Evolutionary conservation across 37 sponge, comb jelly and placozoan species (phyloP).

Genomic region (Diacarnus erythraeanus): DNA sequence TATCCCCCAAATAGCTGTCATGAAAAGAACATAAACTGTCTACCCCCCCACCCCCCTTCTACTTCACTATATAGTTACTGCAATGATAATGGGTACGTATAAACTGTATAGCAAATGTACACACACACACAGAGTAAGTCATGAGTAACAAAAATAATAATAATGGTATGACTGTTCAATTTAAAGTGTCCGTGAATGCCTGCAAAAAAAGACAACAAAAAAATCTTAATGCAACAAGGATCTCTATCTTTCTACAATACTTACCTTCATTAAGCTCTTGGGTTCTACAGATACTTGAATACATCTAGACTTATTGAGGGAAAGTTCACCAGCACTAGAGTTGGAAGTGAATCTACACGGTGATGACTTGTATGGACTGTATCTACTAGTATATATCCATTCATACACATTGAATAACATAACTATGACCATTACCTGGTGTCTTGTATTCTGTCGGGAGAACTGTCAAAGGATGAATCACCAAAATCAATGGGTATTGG

Average conservation of each 20-base stretch:
- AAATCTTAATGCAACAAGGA: neutral
- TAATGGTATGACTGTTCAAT: neutral
- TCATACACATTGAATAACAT: no score
- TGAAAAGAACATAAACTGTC: no score
- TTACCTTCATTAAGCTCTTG: conserved; percentile 56
- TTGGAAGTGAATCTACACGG: no score
- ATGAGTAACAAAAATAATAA: neutral
- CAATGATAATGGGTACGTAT: no score
- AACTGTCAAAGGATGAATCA: conserved; percentile 14
- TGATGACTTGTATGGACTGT: no score
- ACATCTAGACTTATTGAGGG: no score
- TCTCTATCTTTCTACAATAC: neutral
- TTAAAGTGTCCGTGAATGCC: conserved; percentile 31
- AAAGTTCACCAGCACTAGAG: no score
- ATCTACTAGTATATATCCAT: neutral
- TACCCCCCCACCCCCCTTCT: no score
- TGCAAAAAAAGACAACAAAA: neutral
- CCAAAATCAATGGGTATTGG: conserved; percentile 62
- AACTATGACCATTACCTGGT: no score
- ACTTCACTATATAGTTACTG: no score
- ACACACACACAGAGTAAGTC: neutral
- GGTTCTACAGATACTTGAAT: no score
- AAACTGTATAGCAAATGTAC: neutral
- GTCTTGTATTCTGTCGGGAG: neutral
- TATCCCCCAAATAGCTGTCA: no score